Conservation (phyloP, 2,797 vertebrate species). For the Arnoldichthys spilopterus region DNA sequence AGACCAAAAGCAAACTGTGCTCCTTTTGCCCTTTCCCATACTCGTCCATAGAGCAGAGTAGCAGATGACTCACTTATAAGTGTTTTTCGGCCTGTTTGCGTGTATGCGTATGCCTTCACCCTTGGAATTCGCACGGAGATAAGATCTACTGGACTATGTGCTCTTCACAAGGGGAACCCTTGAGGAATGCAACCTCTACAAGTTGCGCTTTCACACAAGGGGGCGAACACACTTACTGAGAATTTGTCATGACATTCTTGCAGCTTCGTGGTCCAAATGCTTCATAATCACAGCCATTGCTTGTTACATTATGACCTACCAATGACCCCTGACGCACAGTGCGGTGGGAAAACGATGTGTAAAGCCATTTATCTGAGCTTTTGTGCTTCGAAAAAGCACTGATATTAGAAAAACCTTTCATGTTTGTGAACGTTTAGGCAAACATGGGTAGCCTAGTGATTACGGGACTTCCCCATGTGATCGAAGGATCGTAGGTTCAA, state of each 20-base stretch:
- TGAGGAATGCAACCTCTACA: constrained; percentile 50
- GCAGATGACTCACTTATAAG: too few relatives aligned
- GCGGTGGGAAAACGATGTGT: too few relatives aligned
- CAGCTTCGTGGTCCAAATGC: not conserved
- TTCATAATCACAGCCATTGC: not conserved
- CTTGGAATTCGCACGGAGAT: constrained; percentile 60
- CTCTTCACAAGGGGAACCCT: constrained; percentile 59
- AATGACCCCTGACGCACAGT: not conserved
- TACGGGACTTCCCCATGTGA: too few relatives aligned
- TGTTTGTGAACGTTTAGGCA: too few relatives aligned
- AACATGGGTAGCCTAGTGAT: too few relatives aligned
- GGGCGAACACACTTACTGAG: constrained; percentile 29
- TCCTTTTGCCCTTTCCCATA: too few relatives aligned
- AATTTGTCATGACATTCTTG: not conserved
- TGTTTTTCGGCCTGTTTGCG: not conserved
- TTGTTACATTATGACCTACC: not conserved
- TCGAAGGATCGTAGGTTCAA: too few relatives aligned
- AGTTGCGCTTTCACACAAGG: constrained; percentile 53
- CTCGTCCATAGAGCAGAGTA: too few relatives aligned
- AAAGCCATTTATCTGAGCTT: too few relatives aligned
- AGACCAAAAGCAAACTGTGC: too few relatives aligned
- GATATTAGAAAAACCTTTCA: too few relatives aligned
- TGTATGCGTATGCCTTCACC: constrained; percentile 23
- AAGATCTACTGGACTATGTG: constrained; percentile 64
- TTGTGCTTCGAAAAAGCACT: too few relatives aligned